Evolutionary conservation across 1,140 invertebrate genomes (phyloP).

Genomic region (Cylas formicarius): DNA sequence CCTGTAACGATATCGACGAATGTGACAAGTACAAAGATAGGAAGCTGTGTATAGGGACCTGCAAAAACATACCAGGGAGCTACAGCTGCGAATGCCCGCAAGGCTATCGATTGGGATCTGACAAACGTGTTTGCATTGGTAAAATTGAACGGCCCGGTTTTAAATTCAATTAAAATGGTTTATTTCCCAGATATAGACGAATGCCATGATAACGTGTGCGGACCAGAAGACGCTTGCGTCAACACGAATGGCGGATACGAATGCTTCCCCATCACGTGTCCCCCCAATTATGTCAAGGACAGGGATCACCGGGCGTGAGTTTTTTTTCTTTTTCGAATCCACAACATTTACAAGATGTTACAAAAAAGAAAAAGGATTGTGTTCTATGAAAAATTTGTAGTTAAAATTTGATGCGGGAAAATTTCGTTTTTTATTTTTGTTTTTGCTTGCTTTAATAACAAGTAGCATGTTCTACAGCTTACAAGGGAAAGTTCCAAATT

Average conservation of each 20-base stretch:
- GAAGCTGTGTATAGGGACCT: constrained; percentile 74
- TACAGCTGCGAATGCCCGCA: constrained; percentile 80
- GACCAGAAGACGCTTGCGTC: constrained; percentile 72
- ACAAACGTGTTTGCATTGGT: constrained; percentile 70
- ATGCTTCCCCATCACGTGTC: constrained; percentile 82
- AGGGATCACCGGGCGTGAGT: constrained; percentile 66
- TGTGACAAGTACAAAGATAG: constrained; percentile 65
- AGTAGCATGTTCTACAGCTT: too few relatives aligned
- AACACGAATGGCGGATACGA: constrained; percentile 83
- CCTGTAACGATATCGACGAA: constrained; percentile 82
- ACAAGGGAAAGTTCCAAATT: too few relatives aligned
- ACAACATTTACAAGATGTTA: too few relatives aligned
- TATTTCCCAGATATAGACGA: constrained; percentile 75
- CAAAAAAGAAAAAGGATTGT: too few relatives aligned
- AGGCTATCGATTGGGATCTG: constrained; percentile 68
- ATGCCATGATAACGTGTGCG: constrained; percentile 60
- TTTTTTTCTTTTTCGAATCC: constrained; percentile 15
- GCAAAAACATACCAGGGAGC: constrained; percentile 80
- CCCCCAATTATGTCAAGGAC: constrained; percentile 69
- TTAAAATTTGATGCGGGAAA: too few relatives aligned
- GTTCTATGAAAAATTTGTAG: too few relatives aligned
- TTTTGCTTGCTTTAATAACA: too few relatives aligned
- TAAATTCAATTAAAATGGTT: constrained; percentile 3
- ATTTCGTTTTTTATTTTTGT: too few relatives aligned
- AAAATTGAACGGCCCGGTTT: constrained; percentile 20